Evolutionary conservation across 2,797 vertebrate genomes (phyloP), one percentile per base, ranked within the genome.

Genomic region (Momotus momota): DNA sequence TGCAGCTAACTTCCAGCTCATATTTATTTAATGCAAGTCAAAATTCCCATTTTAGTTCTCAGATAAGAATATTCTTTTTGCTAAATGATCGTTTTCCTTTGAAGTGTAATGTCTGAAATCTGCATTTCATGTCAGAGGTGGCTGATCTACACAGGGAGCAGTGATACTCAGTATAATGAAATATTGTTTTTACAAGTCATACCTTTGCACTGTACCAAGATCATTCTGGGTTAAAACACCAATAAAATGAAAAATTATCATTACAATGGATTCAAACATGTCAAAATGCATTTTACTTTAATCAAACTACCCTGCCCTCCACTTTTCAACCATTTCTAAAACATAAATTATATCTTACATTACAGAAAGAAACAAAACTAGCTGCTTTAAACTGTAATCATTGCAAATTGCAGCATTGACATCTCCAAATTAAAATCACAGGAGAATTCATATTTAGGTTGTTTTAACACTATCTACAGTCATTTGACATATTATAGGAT

Each of bases 381-480:
- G 69, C 66, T 97, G 70, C 96, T 23, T 88, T 86, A 95, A 95
- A 54, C 88, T 85, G 61, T 91, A 94, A 97, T 96, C 81, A 90
- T 81, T 67, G 89, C 78, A 95, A 97, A 97, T 87, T 75, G 86
- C 69, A 83, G 92, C 64, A 86, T 18, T 94, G 96, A 93, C 66
- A 94, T 96, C 88, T 96, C 78, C 1, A 3, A 96, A 96, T 95
- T 96, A 92, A 97, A 97, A 96, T 66, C 82, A 71, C 96, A 96
- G 72, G 71, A 93, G 94, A 94, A 96, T 82, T 88, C 65, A 31
- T 45, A 78, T 94, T 90, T 61, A 67, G 65, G 35, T 60, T 96
- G 77, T 85, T 95, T 86, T 60, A 55, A 79, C 78, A 86, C 87
- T 93, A 93, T 73, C 81, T 79, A 75, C 70, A 92, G 88, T 81